Evolutionary conservation across 2,888 invertebrate genomes (phyloP), one percentile per base, ranked within the genome.

Genomic region (Athetis lepigone): DNA sequence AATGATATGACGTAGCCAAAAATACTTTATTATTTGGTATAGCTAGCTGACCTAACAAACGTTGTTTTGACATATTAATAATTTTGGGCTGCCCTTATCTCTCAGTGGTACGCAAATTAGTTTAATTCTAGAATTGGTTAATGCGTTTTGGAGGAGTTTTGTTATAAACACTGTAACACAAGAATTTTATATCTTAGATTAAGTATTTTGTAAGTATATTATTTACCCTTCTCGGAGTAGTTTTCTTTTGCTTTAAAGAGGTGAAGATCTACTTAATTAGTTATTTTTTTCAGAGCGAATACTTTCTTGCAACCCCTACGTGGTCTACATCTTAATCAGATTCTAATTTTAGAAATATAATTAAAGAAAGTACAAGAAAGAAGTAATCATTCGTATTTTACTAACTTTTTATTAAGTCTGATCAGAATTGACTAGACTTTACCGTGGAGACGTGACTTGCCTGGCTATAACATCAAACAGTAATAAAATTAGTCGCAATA

Each of bases 401-500:
- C 36, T 54, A 67, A 67, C 13, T 77, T 80, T 80, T 75, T 61
- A 60, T 77, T 57, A 67, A 58, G 59, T 67, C 62, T 58, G 59
- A 80, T 63, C 47, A 37, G 45, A 67, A 65, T 56, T 40, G 56
- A 69, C 77, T 80, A 78, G 74, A 73, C 67, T 79, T 70, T 37
- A 46, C 23, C 40, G 36, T 5, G n/a, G 21, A 6, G 3, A 77
- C 77, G 80, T 80, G 77, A 70, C 77, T 78, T 9, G 80, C 56
- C 9, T 80, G 23, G 23, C 29, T 63, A 72, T 58, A 23, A 52
- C 21, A 18, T 42, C 47, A 49, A 60, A 9, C 46, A 55, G 45
- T 57, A 58, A 62, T 46, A 40, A 57, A 71, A 52, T 79, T 63
- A 56, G 43, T 59, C 40, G 52, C 43, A 42, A 58, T 62, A 52